phyloP scores from a whole-genome alignment of 2,888 invertebrate species.

The Emesis russula region DNA sequence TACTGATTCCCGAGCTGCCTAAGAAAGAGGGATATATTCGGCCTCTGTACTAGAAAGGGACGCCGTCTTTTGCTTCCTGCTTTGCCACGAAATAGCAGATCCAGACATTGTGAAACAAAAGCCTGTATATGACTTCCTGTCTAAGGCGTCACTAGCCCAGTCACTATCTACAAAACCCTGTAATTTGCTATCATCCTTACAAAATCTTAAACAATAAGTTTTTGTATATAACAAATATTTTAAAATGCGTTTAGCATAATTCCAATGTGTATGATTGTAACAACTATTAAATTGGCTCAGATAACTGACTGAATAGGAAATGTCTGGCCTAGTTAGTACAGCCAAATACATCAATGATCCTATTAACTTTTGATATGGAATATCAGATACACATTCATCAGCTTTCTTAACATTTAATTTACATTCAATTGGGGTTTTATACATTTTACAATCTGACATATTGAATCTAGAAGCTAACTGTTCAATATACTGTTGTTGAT shows the following conservation, averaged over 20 bases:
- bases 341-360: slow-evolving; percentile 40
- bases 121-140: slow-evolving; percentile 70
- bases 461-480: slow-evolving; percentile 19
- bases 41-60: slow-evolving; percentile 53
- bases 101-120: slow-evolving; percentile 45
- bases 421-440: slow-evolving; percentile 13
- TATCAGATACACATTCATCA: slow-evolving; percentile 41
- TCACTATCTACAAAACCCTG: slow-evolving; percentile 58
- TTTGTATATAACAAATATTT: slow-evolving; percentile 60
- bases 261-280: slow-evolving; percentile 46
- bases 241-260: slow-evolving; percentile 58
- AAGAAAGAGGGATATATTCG: slow-evolving; percentile 61
- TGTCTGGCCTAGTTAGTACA: slow-evolving; percentile 41
- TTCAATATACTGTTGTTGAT: slow-evolving; percentile 14
- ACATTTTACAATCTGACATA: slow-evolving; percentile 5
- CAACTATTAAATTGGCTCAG: slow-evolving; percentile 73
- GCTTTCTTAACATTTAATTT: slow-evolving; percentile 4
- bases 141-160: slow-evolving; percentile 51
- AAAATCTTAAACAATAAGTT: slow-evolving; percentile 52
- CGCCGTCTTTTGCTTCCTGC: slow-evolving; percentile 60
- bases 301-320: slow-evolving; percentile 44
- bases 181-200: slow-evolving; percentile 35
- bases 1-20: slow-evolving; percentile 47
- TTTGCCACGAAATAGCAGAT: slow-evolving; percentile 59
- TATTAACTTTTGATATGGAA: slow-evolving; percentile 12